These are phyloP conservation scores for Cybosia mesomella DNA, from an alignment of 2,888 invertebrate genomes.

Conservation along the genomic window DNA sequence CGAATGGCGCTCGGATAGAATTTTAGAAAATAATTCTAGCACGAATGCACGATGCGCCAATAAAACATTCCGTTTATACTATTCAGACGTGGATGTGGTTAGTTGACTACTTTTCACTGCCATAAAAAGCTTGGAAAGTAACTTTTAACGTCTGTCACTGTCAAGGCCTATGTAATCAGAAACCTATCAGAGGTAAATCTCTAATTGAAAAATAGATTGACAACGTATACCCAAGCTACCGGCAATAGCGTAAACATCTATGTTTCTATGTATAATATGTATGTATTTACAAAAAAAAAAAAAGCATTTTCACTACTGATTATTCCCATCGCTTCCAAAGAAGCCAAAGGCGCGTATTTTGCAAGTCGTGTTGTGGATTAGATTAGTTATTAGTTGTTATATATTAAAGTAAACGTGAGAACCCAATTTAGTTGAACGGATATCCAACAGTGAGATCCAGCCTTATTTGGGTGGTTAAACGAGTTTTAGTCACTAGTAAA, in stretches of 20 bases:
- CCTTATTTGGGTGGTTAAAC: too few species aligned
- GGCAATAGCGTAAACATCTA: not conserved
- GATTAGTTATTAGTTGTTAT: too few species aligned
- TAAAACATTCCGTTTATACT: slow-evolving; percentile 40
- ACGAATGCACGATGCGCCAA: slow-evolving; percentile 31
- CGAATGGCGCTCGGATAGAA: slow-evolving; percentile 31
- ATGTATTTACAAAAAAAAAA: too few species aligned
- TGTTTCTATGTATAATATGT: too few species aligned
- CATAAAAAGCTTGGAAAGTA: slow-evolving; percentile 50
- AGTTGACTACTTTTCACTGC: slow-evolving; percentile 46
- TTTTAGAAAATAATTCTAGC: slow-evolving; percentile 43
- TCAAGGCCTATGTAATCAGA: slow-evolving; percentile 10
- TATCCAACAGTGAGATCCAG: too few species aligned
- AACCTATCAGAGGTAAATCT: not conserved
- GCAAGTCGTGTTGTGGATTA: too few species aligned
- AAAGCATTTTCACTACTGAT: too few species aligned
- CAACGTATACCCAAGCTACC: not conserved
- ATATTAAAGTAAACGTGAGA: too few species aligned
- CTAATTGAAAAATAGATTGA: not conserved
- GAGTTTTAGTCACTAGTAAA: too few species aligned
- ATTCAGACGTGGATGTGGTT: slow-evolving; percentile 23
- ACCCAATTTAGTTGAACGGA: too few species aligned
- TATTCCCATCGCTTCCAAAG: too few species aligned
- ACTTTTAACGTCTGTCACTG: slow-evolving; percentile 13
- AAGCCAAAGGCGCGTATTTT: too few species aligned